phyloP scores from a whole-genome alignment of 2,797 vertebrate species.

The Avahi laniger region DNA sequence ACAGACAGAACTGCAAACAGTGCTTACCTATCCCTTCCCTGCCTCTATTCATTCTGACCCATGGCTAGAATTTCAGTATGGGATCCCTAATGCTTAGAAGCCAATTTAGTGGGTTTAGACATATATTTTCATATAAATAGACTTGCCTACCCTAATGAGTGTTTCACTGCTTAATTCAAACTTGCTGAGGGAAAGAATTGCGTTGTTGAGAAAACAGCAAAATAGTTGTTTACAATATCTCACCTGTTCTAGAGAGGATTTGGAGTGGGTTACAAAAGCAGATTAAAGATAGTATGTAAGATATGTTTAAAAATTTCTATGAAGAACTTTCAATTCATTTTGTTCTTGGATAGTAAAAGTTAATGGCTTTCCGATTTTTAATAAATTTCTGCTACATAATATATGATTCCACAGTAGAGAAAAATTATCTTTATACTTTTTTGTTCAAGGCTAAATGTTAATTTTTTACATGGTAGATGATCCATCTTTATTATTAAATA shows the following conservation, averaged over 20 bases:
- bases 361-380: constrained; percentile 9
- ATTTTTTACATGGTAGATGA: not conserved
- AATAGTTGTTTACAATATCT: not conserved
- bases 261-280: not conserved
- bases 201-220: not conserved
- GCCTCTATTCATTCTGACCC: not conserved
- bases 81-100: not conserved
- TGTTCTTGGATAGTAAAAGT: not conserved
- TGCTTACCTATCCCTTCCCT: not conserved
- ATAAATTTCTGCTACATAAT: not conserved
- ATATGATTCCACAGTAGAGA: not conserved
- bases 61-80: not conserved
- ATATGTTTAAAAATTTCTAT: not conserved
- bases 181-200: not conserved
- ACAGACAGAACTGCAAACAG: not conserved
- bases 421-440: not conserved
- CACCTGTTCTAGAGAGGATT: not conserved
- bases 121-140: not conserved
- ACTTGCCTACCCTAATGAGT: not conserved
- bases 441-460: constrained; percentile 16
- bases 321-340: not conserved
- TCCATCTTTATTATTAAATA: not conserved
- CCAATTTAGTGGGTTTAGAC: not conserved
- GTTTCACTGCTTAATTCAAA: not conserved
- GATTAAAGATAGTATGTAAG: not conserved